Evolutionary conservation across 1,140 invertebrate genomes (phyloP).

Genomic region (Drosophila lacteicornis): DNA sequence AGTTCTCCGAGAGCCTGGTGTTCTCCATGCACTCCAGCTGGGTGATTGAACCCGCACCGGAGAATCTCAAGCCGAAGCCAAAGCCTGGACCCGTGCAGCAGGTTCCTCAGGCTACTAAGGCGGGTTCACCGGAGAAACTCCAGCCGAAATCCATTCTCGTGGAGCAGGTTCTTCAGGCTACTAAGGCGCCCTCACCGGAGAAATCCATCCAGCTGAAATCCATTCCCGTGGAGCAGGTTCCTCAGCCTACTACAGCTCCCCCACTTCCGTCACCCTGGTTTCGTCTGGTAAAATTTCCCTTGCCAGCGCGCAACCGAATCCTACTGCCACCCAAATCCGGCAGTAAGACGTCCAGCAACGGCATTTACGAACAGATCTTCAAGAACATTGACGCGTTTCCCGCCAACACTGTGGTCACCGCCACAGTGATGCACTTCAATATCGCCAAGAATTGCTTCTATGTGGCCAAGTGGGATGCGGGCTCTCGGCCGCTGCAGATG

Average conservation of each 20-base stretch:
- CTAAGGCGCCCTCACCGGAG: background rate
- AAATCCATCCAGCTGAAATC: background rate
- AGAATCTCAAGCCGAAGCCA: background rate
- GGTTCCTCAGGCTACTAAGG: background rate
- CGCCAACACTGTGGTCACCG: background rate
- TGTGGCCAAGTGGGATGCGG: slow-evolving; percentile 42
- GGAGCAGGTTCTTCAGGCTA: background rate
- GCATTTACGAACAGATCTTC: slow-evolving; percentile 25
- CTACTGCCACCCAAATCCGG: slow-evolving; percentile 46
- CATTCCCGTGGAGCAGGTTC: too few species aligned
- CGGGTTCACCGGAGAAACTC: background rate
- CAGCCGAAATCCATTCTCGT: too few species aligned
- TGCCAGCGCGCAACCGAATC: background rate
- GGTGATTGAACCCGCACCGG: slow-evolving; percentile 2
- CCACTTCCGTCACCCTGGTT: too few species aligned
- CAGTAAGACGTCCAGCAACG: background rate
- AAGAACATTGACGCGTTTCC: slow-evolving; percentile 46
- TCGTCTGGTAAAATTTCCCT: too few species aligned
- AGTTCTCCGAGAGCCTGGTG: background rate
- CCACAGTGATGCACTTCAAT: slow-evolving; percentile 41
- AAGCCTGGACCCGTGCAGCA: background rate
- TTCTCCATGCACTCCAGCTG: slow-evolving; percentile 18
- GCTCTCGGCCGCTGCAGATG: slow-evolving; percentile 12
- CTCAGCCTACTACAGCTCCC: background rate
- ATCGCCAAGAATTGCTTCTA: slow-evolving; percentile 42